Evolutionary conservation across 2,888 invertebrate genomes (phyloP), one percentile per base, ranked within the genome.

Genomic region (Drosophila vallismaia): DNA sequence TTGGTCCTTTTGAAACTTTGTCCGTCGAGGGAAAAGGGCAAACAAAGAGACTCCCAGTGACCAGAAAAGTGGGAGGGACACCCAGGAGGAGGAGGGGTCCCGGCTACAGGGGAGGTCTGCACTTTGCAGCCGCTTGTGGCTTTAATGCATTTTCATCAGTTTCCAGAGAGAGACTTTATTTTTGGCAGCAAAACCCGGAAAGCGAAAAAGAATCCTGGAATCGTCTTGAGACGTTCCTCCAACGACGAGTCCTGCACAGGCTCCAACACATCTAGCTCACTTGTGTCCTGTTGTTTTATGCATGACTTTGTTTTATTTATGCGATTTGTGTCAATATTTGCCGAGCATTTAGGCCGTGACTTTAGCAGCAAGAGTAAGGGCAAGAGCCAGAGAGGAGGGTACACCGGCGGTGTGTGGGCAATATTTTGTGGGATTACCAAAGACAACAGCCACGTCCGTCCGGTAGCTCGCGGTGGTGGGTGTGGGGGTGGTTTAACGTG

Each of bases 261-360:
- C 12, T 33, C 33, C 10, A 45, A 45, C 24, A 31, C 5, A 14
- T 14, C 51, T 33, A 54, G 62, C 54, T 19, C 19, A 45, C 58
- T 33, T 57, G 29, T 46, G 63, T 45, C 45, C 38, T 79, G 53
- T 75, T 77, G 67, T 77, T 58, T 77, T 79, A 79, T 86, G 77
- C 67, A 83, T 74, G 74, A 53, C 68, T 51, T 71, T 81, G 82
- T 62, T 81, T 81, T 76, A 74, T 75, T 76, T 74, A 76, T 75
- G 57, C 64, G 55, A 74, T 74, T 75, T 80, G 70, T 74, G 75
- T 74, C 75, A 85, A 86, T 88, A 86, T 86, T 86, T 88, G 86
- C 66, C 44, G 70, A 86, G 88, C 89, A 76, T 82, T 88, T 86
- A 86, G 60, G 59, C 28, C 67, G 31, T 69, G 58, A 69, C 79